Evolutionary conservation across 2,113 vertebrate genomes (phyloP).

Genomic region (Polyodon spathula): DNA sequence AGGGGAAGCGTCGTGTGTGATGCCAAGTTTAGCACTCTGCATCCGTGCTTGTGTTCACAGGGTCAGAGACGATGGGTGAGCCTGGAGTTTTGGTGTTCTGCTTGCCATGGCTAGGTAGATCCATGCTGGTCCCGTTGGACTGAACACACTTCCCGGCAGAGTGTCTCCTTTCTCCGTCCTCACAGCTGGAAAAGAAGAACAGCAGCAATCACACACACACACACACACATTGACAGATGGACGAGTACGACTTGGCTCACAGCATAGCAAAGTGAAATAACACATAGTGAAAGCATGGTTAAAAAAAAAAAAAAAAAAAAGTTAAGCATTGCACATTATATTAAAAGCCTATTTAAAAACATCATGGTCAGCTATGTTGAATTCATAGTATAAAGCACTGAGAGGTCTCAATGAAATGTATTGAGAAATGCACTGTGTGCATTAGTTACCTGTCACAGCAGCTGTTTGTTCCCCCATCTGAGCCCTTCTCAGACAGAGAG

Average conservation of each 20-base stretch:
- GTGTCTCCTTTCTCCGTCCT: constrained; percentile 11
- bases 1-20: constrained; percentile 5
- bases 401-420: too few relatives aligned
- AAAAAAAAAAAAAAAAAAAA: neutral
- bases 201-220: neutral
- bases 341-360: neutral
- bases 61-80: constrained; percentile 16
- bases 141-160: constrained; percentile 15
- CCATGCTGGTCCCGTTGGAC: constrained; percentile 34
- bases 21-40: constrained; percentile 40
- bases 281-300: neutral
- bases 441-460: constrained; percentile 41
- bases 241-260: too few relatives aligned
- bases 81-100: constrained; percentile 15
- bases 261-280: too few relatives aligned
- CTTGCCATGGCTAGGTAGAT: constrained; percentile 2
- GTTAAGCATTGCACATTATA: neutral
- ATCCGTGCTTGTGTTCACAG: constrained; percentile 30
- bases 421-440: too few relatives aligned
- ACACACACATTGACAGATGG: neutral
- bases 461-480: constrained; percentile 32
- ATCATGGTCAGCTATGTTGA: too few relatives aligned
- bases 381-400: too few relatives aligned
- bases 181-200: constrained; percentile 28
- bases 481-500: constrained; percentile 43